These are phyloP conservation scores for Leptinotarsa rubiginosa DNA, from an alignment of 2,888 invertebrate genomes.

Conservation along the genomic window DNA sequence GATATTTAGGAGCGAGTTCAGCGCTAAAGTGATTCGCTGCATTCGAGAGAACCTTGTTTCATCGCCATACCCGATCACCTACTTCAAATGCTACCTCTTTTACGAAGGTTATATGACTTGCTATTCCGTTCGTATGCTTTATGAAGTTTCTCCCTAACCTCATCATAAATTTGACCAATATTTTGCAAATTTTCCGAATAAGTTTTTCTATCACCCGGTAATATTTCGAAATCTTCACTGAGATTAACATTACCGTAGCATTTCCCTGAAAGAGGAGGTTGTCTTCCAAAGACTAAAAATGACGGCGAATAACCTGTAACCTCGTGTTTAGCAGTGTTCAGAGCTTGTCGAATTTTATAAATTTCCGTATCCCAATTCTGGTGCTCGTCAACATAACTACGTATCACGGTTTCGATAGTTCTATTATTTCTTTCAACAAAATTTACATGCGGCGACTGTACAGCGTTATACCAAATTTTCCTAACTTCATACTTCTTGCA, in stretches of 20 bases:
- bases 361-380: background rate
- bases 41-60: background rate
- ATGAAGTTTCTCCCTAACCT: conserved; percentile 19
- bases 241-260: conserved; percentile 23
- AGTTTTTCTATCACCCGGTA: background rate
- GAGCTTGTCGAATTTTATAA: conserved; percentile 35
- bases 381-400: background rate
- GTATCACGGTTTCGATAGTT: background rate
- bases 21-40: background rate
- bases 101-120: conserved; percentile 35
- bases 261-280: conserved; percentile 28
- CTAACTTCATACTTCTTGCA: background rate
- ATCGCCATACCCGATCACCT: conserved; percentile 30
- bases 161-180: conserved; percentile 17
- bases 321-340: conserved; percentile 51
- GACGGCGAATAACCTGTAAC: conserved; percentile 47
- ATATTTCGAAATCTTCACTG: conserved; percentile 2
- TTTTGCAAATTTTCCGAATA: conserved; percentile 3
- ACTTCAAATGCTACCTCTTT: conserved; percentile 21
- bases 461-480: background rate
- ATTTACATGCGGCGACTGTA: background rate
- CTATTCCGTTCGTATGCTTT: conserved; percentile 31
- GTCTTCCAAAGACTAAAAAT: conserved; percentile 34
- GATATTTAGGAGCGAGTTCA: conserved; percentile 35
- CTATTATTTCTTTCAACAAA: background rate